A percentile compares a stretch with the other conserved stretches of the same genome.
phyloP scores from a whole-genome alignment of 2,797 vertebrate genomes.

The Sphenodon punctatus region DNA sequence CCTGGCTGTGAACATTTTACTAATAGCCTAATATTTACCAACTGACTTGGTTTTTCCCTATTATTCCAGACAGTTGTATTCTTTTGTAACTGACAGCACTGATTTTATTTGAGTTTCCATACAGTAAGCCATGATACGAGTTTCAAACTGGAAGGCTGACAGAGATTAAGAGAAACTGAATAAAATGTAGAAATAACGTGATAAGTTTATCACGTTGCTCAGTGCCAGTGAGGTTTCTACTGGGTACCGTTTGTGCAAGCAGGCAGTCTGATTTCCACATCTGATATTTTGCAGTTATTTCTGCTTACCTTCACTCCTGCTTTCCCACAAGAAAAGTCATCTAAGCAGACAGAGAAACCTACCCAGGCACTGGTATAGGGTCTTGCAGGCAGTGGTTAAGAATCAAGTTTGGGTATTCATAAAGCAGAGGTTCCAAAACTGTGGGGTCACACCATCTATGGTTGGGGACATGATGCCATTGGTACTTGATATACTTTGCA shows the following conservation, averaged over 20 bases:
- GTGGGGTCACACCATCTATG: too few relatives aligned
- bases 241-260: neutral
- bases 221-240: neutral
- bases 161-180: conserved; percentile 31
- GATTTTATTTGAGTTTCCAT: conserved; percentile 44
- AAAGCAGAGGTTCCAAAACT: conserved; percentile 8
- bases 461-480: too few relatives aligned
- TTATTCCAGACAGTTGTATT: conserved; percentile 12
- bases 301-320: neutral
- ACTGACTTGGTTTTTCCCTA: neutral
- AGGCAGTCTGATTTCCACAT: neutral
- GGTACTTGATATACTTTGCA: too few relatives aligned
- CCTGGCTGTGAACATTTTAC: neutral
- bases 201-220: neutral
- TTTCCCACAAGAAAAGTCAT: neutral
- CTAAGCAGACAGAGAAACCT: neutral
- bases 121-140: conserved; percentile 17
- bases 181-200: neutral
- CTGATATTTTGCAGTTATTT: neutral
- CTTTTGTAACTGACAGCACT: conserved; percentile 6
- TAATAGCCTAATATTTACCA: neutral
- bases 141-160: conserved; percentile 28
- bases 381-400: neutral
- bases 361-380: neutral
- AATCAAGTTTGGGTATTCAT: neutral